These are phyloP conservation scores for Panopea generosa DNA, from an alignment of 2,888 invertebrate species.

Conservation along the genomic window DNA sequence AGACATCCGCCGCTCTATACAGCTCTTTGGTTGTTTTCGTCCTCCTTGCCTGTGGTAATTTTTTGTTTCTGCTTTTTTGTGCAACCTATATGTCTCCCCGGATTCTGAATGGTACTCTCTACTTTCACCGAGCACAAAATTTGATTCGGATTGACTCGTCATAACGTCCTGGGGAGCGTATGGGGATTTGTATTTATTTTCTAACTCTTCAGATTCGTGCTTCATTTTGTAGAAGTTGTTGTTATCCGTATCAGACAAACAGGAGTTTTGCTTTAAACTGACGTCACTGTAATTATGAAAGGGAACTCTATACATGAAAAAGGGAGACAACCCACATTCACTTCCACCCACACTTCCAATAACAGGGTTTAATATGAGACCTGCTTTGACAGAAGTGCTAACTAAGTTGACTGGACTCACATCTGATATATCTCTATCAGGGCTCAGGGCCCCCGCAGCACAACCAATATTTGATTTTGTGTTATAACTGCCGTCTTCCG, in stretches of 20 bases:
- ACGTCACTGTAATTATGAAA: conserved; percentile 36
- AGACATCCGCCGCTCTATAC: conserved; percentile 37
- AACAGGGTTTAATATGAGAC: conserved; percentile 10
- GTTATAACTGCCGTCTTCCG: background rate
- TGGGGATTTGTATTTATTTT: conserved; percentile 15
- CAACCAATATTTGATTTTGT: conserved; percentile 17
- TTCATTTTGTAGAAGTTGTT: conserved; percentile 30
- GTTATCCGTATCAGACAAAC: background rate
- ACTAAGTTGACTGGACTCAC: conserved; percentile 24
- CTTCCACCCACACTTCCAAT: background rate
- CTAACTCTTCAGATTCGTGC: conserved; percentile 15
- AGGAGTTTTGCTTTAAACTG: conserved; percentile 12
- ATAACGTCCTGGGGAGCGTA: conserved; percentile 6
- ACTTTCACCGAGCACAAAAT: conserved; percentile 13
- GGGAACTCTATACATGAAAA: conserved; percentile 40
- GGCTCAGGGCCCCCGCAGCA: background rate
- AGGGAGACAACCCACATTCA: conserved; percentile 15
- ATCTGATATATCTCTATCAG: conserved; percentile 21
- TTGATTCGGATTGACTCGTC: conserved; percentile 1
- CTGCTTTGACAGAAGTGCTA: conserved; percentile 13
- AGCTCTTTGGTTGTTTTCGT: conserved; percentile 41
- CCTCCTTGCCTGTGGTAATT: conserved; percentile 43
- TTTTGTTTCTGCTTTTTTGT: conserved; percentile 57
- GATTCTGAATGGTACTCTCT: conserved; percentile 44
- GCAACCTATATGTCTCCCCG: conserved; percentile 46